Evolutionary conservation across 2,888 invertebrate species (phyloP).

Genomic region (Watsonalla cultraria): DNA sequence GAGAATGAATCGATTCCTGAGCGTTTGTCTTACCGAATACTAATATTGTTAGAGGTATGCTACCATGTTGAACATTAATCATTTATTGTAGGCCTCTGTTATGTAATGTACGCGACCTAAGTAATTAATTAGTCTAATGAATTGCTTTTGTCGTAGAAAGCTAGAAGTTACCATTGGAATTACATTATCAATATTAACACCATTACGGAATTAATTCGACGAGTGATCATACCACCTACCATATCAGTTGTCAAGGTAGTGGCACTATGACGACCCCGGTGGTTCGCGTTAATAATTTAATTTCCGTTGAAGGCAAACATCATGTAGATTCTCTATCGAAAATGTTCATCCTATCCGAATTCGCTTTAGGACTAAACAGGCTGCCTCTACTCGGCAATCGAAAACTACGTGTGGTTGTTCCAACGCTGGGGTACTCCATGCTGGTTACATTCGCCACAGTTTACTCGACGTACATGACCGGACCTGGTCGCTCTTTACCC

Average conservation of each 20-base stretch:
- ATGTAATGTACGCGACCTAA: conserved; percentile 2
- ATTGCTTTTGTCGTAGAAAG: conserved; percentile 8
- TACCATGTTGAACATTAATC: background rate
- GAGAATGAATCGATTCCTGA: too few species aligned
- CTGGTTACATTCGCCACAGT: conserved; percentile 9
- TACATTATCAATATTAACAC: conserved; percentile 9
- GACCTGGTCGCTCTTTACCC: background rate
- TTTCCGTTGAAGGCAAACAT: conserved; percentile 23
- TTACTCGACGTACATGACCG: conserved; percentile 1
- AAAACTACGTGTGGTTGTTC: conserved; percentile 15
- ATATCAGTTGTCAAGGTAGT: background rate
- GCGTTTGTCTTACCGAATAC: too few species aligned
- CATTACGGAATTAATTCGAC: conserved; percentile 14
- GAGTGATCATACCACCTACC: background rate
- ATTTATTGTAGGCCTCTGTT: too few species aligned
- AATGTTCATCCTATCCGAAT: conserved; percentile 30
- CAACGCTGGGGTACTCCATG: conserved; percentile 23
- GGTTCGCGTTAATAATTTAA: conserved; percentile 41
- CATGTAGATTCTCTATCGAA: conserved; percentile 40
- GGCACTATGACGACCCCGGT: conserved; percentile 32
- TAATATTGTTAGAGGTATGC: too few species aligned
- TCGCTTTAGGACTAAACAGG: conserved; percentile 34
- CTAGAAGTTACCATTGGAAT: conserved; percentile 10
- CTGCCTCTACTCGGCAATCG: conserved; percentile 27
- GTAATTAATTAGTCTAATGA: conserved; percentile 31